phyloP scores from a whole-genome alignment of 2,113 vertebrate genomes.

The Emydocephalus ijimae region DNA sequence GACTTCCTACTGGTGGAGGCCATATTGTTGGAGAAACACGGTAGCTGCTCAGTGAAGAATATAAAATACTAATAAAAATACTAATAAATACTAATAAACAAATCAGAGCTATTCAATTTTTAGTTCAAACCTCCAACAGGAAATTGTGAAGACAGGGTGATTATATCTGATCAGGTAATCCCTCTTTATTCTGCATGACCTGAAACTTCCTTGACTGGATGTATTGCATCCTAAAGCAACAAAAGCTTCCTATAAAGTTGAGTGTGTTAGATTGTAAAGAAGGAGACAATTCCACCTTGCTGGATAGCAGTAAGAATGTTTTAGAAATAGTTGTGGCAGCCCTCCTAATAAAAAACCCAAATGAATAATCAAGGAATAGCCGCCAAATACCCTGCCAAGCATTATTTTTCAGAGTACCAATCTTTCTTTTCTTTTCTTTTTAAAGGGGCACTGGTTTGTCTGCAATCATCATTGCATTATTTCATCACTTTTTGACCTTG shows the following conservation, averaged over 20 bases:
- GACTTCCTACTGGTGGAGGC: too few relatives aligned
- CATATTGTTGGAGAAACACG: too few relatives aligned
- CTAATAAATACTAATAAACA: too few relatives aligned
- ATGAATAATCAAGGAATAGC: neutral
- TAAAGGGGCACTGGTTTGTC: neutral
- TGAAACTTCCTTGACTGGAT: too few relatives aligned
- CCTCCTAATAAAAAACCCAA: neutral
- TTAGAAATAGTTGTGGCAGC: neutral
- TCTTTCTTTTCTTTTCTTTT: neutral
- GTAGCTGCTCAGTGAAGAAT: too few relatives aligned
- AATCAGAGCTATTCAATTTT: too few relatives aligned
- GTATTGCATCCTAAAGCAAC: too few relatives aligned
- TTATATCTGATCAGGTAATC: too few relatives aligned
- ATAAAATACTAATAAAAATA: too few relatives aligned
- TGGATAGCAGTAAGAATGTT: neutral
- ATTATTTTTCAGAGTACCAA: neutral
- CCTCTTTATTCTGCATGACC: too few relatives aligned
- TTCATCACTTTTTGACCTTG: neutral
- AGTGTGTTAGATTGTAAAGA: neutral
- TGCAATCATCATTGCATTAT: neutral
- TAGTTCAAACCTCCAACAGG: too few relatives aligned
- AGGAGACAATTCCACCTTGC: neutral
- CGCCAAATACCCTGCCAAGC: neutral
- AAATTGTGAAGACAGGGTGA: too few relatives aligned
- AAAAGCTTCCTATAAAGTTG: neutral